A percentile compares a stretch with the other conserved stretches of the same genome.
These are phyloP conservation scores for Parascotia fuliginaria DNA, from an alignment of 2,888 invertebrate genomes.

Conservation along the genomic window DNA sequence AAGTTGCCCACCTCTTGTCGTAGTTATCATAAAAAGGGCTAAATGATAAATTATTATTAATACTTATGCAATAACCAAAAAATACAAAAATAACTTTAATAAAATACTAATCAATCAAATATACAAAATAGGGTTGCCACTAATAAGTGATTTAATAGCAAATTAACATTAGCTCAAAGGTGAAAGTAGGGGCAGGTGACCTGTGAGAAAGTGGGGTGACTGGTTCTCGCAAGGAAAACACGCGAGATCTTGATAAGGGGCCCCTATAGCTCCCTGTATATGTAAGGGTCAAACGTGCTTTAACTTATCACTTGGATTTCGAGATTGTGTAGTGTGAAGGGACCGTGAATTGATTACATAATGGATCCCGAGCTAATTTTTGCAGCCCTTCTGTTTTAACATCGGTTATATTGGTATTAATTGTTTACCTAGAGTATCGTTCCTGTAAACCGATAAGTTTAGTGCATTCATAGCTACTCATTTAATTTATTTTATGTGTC, in stretches of 20 bases:
- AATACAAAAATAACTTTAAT: background rate
- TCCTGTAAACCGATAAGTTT: no score
- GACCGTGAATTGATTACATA: background rate
- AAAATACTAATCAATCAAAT: conserved; percentile 6
- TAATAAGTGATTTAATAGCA: conserved; percentile 16
- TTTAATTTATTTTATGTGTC: no score
- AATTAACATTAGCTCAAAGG: conserved; percentile 31
- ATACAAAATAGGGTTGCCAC: conserved; percentile 5
- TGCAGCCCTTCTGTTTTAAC: background rate
- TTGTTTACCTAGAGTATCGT: background rate
- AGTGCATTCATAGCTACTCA: no score
- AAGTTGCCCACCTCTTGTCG: no score
- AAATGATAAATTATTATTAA: no score
- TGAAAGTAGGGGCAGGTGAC: conserved; percentile 50
- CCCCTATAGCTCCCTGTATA: conserved; percentile 17
- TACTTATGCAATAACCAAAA: no score
- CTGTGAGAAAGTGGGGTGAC: conserved; percentile 58
- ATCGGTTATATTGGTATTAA: background rate
- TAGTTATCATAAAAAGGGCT: no score
- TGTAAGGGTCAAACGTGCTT: conserved; percentile 28
- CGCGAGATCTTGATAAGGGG: conserved; percentile 58
- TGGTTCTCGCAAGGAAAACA: conserved; percentile 43
- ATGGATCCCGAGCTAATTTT: background rate
- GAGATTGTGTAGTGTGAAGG: background rate
- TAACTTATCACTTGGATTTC: conserved; percentile 20